Evolutionary conservation across 2,113 vertebrate genomes (phyloP).

Genomic region (Oreochromis aureus): DNA sequence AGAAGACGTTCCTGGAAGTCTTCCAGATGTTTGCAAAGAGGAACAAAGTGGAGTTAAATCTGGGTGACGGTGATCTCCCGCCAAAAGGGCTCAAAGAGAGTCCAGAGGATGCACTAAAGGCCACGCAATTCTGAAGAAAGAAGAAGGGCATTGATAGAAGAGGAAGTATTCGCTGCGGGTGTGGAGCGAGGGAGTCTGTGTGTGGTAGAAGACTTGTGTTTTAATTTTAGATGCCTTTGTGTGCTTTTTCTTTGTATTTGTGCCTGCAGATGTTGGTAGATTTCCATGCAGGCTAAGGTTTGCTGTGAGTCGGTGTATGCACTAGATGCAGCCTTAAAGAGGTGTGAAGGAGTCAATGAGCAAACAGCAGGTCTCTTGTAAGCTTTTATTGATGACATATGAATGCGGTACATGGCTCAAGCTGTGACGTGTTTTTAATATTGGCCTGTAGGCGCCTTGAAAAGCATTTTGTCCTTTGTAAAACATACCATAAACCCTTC

Average conservation of each 20-base stretch:
- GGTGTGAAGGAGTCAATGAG: neutral
- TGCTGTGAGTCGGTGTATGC: neutral
- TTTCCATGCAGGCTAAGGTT: neutral
- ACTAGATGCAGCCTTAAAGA: neutral
- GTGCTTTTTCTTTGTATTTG: neutral
- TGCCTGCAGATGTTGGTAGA: neutral
- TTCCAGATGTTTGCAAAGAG: conserved; percentile 81
- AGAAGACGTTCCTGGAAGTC: conserved; percentile 88
- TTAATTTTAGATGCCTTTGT: neutral
- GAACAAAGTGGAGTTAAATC: conserved; percentile 75
- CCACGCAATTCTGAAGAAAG: conserved; percentile 52
- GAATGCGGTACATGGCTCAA: neutral
- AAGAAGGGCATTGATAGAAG: neutral
- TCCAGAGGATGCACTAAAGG: conserved; percentile 9
- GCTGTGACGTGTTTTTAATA: neutral
- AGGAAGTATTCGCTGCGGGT: neutral
- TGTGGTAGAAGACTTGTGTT: neutral
- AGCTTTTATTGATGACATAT: conserved; percentile 49
- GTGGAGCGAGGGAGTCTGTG: neutral
- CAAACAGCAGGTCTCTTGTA: neutral
- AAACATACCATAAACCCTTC: neutral
- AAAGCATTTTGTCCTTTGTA: neutral
- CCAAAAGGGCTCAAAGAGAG: conserved; percentile 20
- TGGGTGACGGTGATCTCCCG: conserved; percentile 9
- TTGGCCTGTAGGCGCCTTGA: neutral